A percentile compares a stretch with the other conserved stretches of the same genome.
phyloP scores from a whole-genome alignment of 2,797 vertebrate genomes.

The Nothura maculosa region DNA sequence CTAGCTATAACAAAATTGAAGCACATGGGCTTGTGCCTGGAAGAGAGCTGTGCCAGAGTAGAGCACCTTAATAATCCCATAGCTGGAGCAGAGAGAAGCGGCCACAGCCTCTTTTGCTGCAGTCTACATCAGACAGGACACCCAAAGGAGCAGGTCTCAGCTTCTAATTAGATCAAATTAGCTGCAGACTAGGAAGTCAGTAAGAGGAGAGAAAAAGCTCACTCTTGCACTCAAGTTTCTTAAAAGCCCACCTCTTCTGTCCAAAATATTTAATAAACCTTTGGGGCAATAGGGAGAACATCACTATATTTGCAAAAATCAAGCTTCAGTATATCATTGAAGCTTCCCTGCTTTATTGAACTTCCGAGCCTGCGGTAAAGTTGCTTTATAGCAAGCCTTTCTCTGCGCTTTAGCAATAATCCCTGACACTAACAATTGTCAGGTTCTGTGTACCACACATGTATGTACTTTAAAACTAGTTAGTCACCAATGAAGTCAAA shows the following conservation, averaged over 20 bases:
- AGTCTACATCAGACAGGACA: neutral
- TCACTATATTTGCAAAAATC: neutral
- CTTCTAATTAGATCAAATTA: neutral
- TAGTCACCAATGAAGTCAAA: neutral
- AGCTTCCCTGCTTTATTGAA: neutral
- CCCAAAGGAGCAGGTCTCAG: neutral
- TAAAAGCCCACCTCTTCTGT: neutral
- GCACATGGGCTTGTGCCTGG: rapidly evolving
- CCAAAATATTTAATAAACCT: neutral
- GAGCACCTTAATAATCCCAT: neutral
- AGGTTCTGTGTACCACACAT: neutral
- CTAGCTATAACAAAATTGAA: neutral
- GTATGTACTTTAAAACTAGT: neutral
- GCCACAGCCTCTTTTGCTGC: neutral
- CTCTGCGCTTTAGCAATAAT: neutral
- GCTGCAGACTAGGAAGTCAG: neutral
- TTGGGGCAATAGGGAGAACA: neutral
- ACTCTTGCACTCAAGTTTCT: neutral
- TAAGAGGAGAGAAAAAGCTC: neutral
- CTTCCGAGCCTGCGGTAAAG: neutral
- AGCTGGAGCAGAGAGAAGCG: neutral
- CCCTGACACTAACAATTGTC: neutral
- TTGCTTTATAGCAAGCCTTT: neutral
- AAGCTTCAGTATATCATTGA: neutral
- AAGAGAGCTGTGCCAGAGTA: neutral